phyloP scores from a whole-genome alignment of 2,888 invertebrate species.

The Nephrotoma appendiculata region DNA sequence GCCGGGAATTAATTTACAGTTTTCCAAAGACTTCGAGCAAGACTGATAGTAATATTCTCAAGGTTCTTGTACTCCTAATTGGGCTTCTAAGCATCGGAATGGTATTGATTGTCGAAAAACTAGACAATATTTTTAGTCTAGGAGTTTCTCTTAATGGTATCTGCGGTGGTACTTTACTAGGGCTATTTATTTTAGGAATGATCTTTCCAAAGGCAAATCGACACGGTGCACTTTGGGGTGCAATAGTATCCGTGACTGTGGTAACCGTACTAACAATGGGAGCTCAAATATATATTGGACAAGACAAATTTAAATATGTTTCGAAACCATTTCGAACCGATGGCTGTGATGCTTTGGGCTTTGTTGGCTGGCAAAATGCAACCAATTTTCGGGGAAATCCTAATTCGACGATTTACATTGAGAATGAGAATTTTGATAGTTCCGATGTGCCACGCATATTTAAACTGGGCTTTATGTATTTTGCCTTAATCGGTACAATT shows the following conservation, averaged over 20 bases:
- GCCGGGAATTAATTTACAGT: constrained; percentile 13
- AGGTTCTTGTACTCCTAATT: constrained; percentile 34
- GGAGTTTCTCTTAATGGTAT: constrained; percentile 45
- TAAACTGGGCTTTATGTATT: constrained; percentile 53
- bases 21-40: constrained; percentile 31
- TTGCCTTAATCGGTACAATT: constrained; percentile 46
- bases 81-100: constrained; percentile 37
- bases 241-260: constrained; percentile 34
- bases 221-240: constrained; percentile 41
- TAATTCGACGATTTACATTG: neutral
- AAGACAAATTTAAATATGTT: constrained; percentile 20
- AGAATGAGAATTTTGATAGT: neutral
- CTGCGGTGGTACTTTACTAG: constrained; percentile 51
- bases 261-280: constrained; percentile 38
- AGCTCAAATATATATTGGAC: constrained; percentile 32
- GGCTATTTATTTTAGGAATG: constrained; percentile 52
- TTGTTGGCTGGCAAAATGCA: neutral
- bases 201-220: constrained; percentile 48
- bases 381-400: neutral
- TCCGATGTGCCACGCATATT: constrained; percentile 24
- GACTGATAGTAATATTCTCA: constrained; percentile 18
- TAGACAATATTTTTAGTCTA: constrained; percentile 54
- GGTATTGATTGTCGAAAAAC: constrained; percentile 43
- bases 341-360: constrained; percentile 11
- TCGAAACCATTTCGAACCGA: constrained; percentile 13